Base-by-base conservation (phyloP, 2,888 invertebrate species). In the Lithophane socia region DNA sequence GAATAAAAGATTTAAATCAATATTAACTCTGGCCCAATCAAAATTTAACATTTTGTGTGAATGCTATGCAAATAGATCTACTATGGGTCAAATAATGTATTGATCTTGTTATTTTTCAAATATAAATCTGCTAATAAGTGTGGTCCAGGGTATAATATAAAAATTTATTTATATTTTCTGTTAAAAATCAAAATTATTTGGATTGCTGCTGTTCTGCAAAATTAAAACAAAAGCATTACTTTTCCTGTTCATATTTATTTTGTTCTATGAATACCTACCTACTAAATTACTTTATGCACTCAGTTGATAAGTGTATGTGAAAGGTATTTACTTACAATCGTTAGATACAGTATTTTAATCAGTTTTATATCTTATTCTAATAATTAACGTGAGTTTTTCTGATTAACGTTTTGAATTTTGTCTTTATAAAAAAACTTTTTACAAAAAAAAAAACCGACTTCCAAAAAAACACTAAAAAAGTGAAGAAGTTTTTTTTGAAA, bases 1-100 rank as follows among this genome's bases (percentile, higher is more conserved):
- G 60, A 91, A 61, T 75, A 71, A 64, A 29, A 68, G 21, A 78
- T 75, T 73, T 54, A 61, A 74, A 52, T 54, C 1, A 73, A 29
- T 77, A 52, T 58, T 75, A 42, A 42, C 21, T 37, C 12, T 13
- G 10, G 16, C 8, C 44, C 12, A 29, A 71, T 71, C 9, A 42
- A 71, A 72, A 42, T 37, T 24, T 10, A 37, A 47, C 16, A 16
- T 2, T 47, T 16, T 21, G 0, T 21, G 0, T 18, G 0, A 52
- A 54, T 29, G 8, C 12, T 44, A 44, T 37, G 37, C 12, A 54
- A 18, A 71, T 73, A 49, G 0, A 47, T 73, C 3, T 44, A 21
- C 12, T 49, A 37, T 37, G 21, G 44, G 16, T 37, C 29, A 21
- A 70, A 70, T 44, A 29, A 56, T 42, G 29, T 54, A 47, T 12